phyloP scores from a whole-genome alignment of 1,140 invertebrate species.

The Drosophila jambulina region DNA sequence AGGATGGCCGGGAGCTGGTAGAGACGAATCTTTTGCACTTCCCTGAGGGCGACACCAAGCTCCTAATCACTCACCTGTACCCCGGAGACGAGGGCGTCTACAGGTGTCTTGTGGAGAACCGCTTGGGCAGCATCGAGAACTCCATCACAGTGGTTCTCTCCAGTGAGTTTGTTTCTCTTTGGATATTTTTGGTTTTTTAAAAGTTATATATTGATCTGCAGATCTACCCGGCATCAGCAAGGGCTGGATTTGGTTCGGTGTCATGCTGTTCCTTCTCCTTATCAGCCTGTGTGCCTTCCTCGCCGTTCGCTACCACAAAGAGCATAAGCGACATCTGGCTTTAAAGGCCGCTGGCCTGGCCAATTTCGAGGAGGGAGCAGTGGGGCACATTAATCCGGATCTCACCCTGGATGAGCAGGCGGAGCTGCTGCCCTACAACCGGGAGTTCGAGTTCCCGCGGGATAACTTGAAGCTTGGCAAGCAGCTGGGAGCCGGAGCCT shows the following conservation, averaged over 20 bases:
- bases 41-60: conserved; percentile 78
- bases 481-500: conserved; percentile 95
- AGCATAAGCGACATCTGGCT: conserved; percentile 69
- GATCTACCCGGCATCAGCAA: conserved; percentile 66
- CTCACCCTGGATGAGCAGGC: conserved; percentile 96
- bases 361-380: conserved; percentile 92
- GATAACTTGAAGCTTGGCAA: conserved; percentile 94
- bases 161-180: conserved; percentile 57
- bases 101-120: conserved; percentile 84
- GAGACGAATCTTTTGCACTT: conserved; percentile 84
- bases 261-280: conserved; percentile 86
- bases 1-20: conserved; percentile 69
- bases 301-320: conserved; percentile 84
- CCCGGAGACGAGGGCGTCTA: conserved; percentile 84
- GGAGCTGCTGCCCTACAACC: conserved; percentile 95
- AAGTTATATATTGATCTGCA: conserved; percentile 4
- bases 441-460: conserved; percentile 93
- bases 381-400: conserved; percentile 94
- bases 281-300: conserved; percentile 86
- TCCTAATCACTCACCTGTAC: conserved; percentile 77
- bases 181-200: neutral
- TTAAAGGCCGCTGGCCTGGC: conserved; percentile 89
- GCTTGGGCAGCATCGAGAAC: conserved; percentile 72
- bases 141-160: conserved; percentile 73
- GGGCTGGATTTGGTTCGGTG: conserved; percentile 79